Evolutionary conservation across 2,888 invertebrate species (phyloP), one percentile per base, ranked within the genome.

Genomic region (Cantharis lateralis): DNA sequence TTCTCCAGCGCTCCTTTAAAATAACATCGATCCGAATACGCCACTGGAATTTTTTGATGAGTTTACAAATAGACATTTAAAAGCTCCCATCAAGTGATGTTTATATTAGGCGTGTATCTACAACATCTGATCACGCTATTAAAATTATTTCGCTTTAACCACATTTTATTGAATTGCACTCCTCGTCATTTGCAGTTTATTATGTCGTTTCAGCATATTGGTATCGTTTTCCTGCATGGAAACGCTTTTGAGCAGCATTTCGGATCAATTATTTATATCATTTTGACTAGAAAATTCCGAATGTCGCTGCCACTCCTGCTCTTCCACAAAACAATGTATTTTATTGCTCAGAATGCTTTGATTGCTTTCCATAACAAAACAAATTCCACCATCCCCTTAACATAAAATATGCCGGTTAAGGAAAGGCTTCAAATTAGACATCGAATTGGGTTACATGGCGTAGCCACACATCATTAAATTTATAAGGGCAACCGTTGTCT

Each of bases 1-100:
- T 71, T 75, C 68, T 61, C 75, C 62, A 68, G 66, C 71, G 66
- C 66, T 75, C 75, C 66, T 72, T 26, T 72, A 72, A 72, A 72
- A 72, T 72, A 68, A 68, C 69, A 69, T 72, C 72, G 72, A 72
- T 72, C 66, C n/a, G 24, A 18, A 32, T 32, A 16, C 66, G 18
- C 64, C 20, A n/a, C 64, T n/a, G 24, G 68, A 72, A 72, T 72
- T 72, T 72, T 72, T 66, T 24, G 72, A 72, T 66, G 68, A 48
- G 66, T 72, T 68, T 72, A 72, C 72, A 72, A 72, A 64, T 72
- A 63, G 64, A 66, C 64, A 66, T 66, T 72, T 72, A 68, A 66
- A 72, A 63, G 13, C 20, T 48, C 15, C 64, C 64, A 24, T 16
- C 16, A 15, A 28, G 18, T 16, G 48, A 66, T 66, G 72, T 72